phyloP scores from a whole-genome alignment of 2,113 vertebrate genomes.

The Limanda limanda region DNA sequence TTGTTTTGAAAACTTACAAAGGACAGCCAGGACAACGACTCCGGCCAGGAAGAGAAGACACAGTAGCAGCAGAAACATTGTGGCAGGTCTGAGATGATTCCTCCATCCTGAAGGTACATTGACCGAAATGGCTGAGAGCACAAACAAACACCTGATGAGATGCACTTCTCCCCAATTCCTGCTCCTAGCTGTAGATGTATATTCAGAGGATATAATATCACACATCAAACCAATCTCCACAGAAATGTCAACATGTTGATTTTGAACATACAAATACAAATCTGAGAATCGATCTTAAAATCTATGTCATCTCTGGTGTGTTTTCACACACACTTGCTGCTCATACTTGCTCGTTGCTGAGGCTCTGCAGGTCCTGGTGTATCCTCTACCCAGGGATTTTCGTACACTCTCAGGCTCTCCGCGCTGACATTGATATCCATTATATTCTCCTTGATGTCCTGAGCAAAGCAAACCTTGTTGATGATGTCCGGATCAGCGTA shows the following conservation, averaged over 20 bases:
- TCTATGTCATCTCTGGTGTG: background rate
- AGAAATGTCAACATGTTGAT: background rate
- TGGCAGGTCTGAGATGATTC: background rate
- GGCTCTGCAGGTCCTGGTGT: background rate
- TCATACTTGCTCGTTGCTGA: constrained; percentile 23
- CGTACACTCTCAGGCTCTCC: constrained; percentile 63
- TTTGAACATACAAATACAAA: background rate
- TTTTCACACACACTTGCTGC: background rate
- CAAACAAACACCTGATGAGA: background rate
- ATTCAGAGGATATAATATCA: background rate
- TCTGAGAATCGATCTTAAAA: background rate
- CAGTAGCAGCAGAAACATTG: constrained; percentile 1
- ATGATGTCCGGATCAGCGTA: background rate
- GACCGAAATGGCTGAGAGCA: constrained; percentile 9
- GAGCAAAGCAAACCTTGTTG: background rate
- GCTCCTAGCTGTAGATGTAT: background rate
- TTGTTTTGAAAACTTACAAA: constrained; percentile 1
- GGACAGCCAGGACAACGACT: background rate
- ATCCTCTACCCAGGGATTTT: constrained; percentile 58
- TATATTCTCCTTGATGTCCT: constrained; percentile 28
- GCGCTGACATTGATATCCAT: constrained; percentile 68
- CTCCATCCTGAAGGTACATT: background rate
- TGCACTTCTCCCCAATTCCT: no score
- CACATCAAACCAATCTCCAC: background rate
- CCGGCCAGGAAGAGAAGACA: constrained; percentile 50